Percentiles rank a stretch among this genome's conserved stretches.
Evolutionary conservation across 2,888 invertebrate genomes (phyloP).

Genomic region (Hirudinaria manillensis): DNA sequence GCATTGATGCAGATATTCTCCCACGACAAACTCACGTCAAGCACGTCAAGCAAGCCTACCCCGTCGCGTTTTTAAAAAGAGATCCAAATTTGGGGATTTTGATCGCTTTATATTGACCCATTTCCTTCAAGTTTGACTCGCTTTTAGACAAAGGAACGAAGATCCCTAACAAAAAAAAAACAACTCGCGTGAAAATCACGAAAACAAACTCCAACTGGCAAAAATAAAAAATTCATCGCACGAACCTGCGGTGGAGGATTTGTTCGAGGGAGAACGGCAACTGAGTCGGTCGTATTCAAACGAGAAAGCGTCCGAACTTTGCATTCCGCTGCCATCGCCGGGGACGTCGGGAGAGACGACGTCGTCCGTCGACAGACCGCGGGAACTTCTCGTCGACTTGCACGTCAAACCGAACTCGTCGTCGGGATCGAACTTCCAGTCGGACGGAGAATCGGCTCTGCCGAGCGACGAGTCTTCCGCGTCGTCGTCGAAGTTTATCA

Average conservation of each 20-base stretch:
- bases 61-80: not conserved
- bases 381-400: not conserved
- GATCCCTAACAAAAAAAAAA: not conserved
- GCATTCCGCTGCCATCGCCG: not conserved
- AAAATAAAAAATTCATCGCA: not conserved
- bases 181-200: not conserved
- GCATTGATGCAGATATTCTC: too few species aligned
- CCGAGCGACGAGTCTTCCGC: constrained; percentile 44
- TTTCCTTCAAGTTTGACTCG: constrained; percentile 8
- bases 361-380: not conserved
- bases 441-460: not conserved
- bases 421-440: not conserved
- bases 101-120: not conserved
- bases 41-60: too few species aligned
- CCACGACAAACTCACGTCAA: too few species aligned
- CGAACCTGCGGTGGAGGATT: not conserved
- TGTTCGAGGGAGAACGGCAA: not conserved
- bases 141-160: constrained; percentile 13
- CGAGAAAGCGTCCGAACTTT: not conserved
- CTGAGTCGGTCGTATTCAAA: constrained; percentile 1
- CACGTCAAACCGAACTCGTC: not conserved
- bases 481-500: constrained; percentile 67
- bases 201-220: not conserved
- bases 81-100: not conserved
- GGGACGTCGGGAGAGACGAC: not conserved